phyloP scores from a whole-genome alignment of 2,797 vertebrate genomes.

The Notolepis coatsorum region DNA sequence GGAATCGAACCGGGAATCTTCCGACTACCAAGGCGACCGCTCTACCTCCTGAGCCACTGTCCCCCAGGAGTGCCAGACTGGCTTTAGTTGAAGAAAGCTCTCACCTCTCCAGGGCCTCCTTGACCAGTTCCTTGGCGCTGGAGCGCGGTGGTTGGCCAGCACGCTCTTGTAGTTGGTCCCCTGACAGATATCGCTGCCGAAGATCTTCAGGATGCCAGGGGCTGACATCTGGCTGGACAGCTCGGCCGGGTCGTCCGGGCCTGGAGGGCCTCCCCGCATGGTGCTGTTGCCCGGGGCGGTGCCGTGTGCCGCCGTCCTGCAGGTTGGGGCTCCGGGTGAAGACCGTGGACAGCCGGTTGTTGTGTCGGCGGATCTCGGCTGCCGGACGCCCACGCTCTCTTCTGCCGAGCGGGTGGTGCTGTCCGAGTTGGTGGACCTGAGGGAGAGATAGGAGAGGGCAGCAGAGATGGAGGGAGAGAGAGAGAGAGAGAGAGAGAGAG shows the following conservation, averaged over 20 bases:
- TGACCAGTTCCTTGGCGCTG: constrained; percentile 81
- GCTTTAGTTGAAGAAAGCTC: too few relatives aligned
- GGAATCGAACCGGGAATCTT: too few relatives aligned
- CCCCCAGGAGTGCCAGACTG: too few relatives aligned
- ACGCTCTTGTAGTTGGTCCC: constrained; percentile 87
- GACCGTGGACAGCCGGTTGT: constrained; percentile 79
- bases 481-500: neutral
- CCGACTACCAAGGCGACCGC: too few relatives aligned
- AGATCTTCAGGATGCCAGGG: constrained; percentile 85
- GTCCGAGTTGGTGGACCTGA: constrained; percentile 80
- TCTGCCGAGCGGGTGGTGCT: constrained; percentile 74
- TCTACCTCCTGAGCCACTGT: too few relatives aligned
- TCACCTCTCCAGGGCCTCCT: constrained; percentile 84
- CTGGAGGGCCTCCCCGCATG: constrained; percentile 41
- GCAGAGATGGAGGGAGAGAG: neutral
- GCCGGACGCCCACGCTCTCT: constrained; percentile 76
- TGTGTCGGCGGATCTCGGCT: constrained; percentile 86
- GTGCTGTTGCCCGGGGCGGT: constrained; percentile 6
- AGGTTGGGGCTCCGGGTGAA: constrained; percentile 78
- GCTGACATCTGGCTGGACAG: constrained; percentile 80
- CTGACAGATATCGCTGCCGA: constrained; percentile 83
- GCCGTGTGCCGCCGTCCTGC: constrained; percentile 28
- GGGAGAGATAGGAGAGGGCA: neutral
- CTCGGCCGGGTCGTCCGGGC: constrained; percentile 73
- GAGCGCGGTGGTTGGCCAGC: constrained; percentile 83